Base-by-base conservation (phyloP, 2,113 vertebrate genomes). In the Dinomys branickii region DNA sequence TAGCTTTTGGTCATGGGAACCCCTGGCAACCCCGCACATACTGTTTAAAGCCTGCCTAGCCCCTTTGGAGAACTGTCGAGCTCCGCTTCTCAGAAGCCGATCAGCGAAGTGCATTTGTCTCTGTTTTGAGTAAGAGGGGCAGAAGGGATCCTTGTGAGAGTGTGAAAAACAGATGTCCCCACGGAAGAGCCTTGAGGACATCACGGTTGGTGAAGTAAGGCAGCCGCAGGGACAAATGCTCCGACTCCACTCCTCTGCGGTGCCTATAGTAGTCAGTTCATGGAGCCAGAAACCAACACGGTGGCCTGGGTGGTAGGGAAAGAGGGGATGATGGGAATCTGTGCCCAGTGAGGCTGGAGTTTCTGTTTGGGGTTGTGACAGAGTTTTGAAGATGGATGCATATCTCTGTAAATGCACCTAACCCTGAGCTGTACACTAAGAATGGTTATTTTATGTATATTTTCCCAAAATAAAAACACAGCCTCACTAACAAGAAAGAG, bases 1-100 rank as follows among this genome's bases (percentile, higher is more conserved):
- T 88, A 84, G 44, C n/a, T 90, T 90, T 30, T 26, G n/a, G 85
- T 82, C 78, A 54, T 85, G 85, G 81, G 65, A 84, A 63, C 73
- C 63, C 56, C 28, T 88, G 58, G 22, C 24, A 47, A 35, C 38
- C 30, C 52, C 47, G 54, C 13, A 80, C 52, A n/a, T 30, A 44
- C 20, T 26, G 4, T 5, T 5, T 84, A 94, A 91, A 84, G 30
- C 54, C 86, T 82, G 41, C 28, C 69, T 35, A n/a, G 30, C 26
- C 35, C 35, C 73, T 89, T 1, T 67, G 11, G 56, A 81, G 88
- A 87, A 69, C 50, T 24, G 0, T 52, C 58, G 82, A 14, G 67
- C 16, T 52, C 58, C 28, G 14, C 44, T 78, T 89, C 28, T 92
- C 69, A 94, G 90, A 92, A 59, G 44, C 47, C 67, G 83, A 65